phyloP scores from a whole-genome alignment of 2,888 invertebrate genomes.

The Synanthedon formicaeformis region DNA sequence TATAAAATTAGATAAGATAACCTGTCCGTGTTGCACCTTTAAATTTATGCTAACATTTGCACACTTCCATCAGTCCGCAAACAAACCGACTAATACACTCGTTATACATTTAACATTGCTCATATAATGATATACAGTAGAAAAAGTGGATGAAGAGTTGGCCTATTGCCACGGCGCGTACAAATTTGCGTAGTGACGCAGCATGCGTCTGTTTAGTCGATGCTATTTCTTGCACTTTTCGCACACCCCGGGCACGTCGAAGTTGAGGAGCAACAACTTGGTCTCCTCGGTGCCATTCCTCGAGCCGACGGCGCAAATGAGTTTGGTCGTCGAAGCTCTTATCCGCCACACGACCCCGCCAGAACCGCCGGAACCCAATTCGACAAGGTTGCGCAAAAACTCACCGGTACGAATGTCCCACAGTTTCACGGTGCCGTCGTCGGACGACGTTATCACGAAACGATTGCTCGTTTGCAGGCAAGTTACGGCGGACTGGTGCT shows the following conservation, averaged over 20 bases:
- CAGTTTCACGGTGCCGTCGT: constrained; percentile 98
- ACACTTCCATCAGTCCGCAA: no score
- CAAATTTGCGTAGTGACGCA: constrained; percentile 57
- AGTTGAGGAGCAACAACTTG: constrained; percentile 96
- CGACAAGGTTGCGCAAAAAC: constrained; percentile 95
- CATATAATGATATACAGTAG: no score
- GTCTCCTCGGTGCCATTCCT: constrained; percentile 99
- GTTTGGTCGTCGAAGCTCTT: constrained; percentile 91
- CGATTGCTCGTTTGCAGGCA: constrained; percentile 97
- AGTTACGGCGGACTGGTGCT: constrained; percentile 98
- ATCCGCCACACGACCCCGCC: constrained; percentile 99
- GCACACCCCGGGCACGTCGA: constrained; percentile 85
- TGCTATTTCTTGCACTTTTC: constrained; percentile 70
- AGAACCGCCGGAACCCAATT: constrained; percentile 93
- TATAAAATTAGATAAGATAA: no score
- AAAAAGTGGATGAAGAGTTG: no score
- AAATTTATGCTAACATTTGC: no score
- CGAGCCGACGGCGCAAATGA: constrained; percentile 98
- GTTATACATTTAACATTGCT: no score
- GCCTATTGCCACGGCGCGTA: constrained; percentile 48
- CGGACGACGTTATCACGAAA: constrained; percentile 98
- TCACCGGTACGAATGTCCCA: constrained; percentile 98
- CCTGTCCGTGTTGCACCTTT: no score
- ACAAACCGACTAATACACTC: no score
- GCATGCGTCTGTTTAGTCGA: constrained; percentile 56